These are phyloP conservation scores for Alectoris magna DNA, from an alignment of 2,797 vertebrate species.

Conservation along the genomic window DNA sequence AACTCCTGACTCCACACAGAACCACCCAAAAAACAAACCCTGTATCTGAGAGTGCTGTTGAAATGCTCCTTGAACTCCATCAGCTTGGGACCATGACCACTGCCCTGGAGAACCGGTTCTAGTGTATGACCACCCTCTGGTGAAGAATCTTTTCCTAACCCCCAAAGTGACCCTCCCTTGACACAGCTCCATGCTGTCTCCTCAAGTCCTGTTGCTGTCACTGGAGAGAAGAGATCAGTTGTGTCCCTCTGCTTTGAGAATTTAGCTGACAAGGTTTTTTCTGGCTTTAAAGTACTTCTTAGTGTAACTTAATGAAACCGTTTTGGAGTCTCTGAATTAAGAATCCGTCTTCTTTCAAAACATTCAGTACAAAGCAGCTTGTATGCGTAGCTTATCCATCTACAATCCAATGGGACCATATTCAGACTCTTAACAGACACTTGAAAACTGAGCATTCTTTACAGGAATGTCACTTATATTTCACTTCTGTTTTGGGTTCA, in stretches of 20 bases:
- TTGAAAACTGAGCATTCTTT: background rate
- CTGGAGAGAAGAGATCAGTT: too few species aligned
- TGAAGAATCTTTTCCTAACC: too few species aligned
- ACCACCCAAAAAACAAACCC: too few species aligned
- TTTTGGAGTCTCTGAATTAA: background rate
- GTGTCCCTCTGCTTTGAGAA: background rate
- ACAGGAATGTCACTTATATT: background rate
- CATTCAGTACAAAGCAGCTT: background rate
- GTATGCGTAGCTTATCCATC: background rate
- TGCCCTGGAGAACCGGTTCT: too few species aligned
- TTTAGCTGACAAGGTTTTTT: background rate
- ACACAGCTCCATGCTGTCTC: too few species aligned
- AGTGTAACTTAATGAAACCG: background rate
- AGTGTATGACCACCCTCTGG: too few species aligned
- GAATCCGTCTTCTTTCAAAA: background rate
- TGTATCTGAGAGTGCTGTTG: too few species aligned
- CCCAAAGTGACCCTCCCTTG: too few species aligned
- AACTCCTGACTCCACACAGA: too few species aligned
- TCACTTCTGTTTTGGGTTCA: background rate
- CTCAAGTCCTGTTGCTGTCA: too few species aligned
- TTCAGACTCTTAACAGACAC: background rate
- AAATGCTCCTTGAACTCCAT: too few species aligned
- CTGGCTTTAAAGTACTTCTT: background rate
- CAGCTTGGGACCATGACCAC: too few species aligned
- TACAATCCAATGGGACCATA: background rate